Base-by-base conservation (phyloP, 2,113 vertebrate genomes). In the Dicerorhinus sumatrensis region DNA sequence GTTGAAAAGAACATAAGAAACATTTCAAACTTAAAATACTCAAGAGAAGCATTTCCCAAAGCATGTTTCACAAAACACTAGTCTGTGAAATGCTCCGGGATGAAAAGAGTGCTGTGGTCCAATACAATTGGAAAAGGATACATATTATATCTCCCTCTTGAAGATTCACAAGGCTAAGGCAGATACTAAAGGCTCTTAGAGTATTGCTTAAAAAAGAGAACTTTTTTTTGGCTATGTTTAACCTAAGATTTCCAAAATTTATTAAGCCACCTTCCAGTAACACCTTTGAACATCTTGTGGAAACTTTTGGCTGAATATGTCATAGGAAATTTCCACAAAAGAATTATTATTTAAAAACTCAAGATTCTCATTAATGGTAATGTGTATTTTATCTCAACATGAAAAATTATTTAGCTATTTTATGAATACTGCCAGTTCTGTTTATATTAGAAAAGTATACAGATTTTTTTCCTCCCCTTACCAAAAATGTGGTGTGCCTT, bases 1-100 rank as follows among this genome's bases (percentile, higher is more conserved):
- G 93, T 91, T 82, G 70, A 88, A 96, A 93, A 81, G 89, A 75
- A 69, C 39, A 89, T 89, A 79, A 82, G 81, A 93, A 77, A 85
- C 42, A 67, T 83, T 62, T 85, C 29, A 89, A 85, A 83, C 29
- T 88, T 81, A 91, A 62, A 94, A 88, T 87, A 39, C 65, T 91
- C 51, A 56, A 73, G 80, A 81, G 75, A 88, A 83, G 31, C 46
- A 89, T 82, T 96, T 85, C n/a, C 48, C 46, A 62, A 83, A 82
- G 29, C 58, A 33, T 27, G 29, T 72, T 92, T 90, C 48, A 56
- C 12, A 85, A 76, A 92, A 29, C 51, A 80, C 13, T 58, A 81
- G 62, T 56, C 39, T 65, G 18, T 46, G 33, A 67, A 81, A n/a
- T 36, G 56, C 8, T 84, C 9, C 33, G 73, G 76, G 60, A 67